A percentile compares a stretch with the other conserved stretches of the same genome.
phyloP scores from a whole-genome alignment of 2,888 invertebrate genomes.

The Noctua fimbriata region DNA sequence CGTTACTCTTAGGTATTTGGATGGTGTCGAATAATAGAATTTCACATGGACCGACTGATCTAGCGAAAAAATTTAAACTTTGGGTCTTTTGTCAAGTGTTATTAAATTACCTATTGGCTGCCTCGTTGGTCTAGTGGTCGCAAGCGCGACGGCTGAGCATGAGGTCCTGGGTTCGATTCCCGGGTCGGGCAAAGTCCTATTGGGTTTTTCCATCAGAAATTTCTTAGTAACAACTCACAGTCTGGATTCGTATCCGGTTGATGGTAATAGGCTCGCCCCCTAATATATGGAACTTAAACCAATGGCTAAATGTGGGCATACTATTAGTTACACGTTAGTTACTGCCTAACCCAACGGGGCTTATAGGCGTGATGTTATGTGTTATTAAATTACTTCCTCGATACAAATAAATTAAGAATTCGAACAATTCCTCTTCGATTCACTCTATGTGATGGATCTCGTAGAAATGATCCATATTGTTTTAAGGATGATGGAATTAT shows the following conservation, averaged over 20 bases:
- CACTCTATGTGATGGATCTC: not conserved
- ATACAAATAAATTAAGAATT: not conserved
- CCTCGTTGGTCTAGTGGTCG: no score
- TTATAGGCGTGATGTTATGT: not conserved
- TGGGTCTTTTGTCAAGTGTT: not conserved
- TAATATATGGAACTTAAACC: no score
- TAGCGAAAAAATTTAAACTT: not conserved
- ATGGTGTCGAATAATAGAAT: not conserved
- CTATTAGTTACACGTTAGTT: no score
- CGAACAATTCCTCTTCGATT: not conserved
- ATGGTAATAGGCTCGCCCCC: no score
- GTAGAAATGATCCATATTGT: constrained; percentile 40
- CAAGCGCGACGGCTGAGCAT: no score
- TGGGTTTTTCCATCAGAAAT: no score
- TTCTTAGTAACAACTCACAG: no score
- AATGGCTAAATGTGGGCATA: no score
- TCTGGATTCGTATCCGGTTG: no score
- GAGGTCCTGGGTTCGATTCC: no score
- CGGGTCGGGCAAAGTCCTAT: no score
- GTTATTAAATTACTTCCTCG: not conserved
- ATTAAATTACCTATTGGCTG: not conserved
- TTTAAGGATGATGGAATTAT: constrained; percentile 44
- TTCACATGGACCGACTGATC: not conserved
- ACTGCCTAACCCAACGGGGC: no score
- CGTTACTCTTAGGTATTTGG: not conserved